Base-by-base conservation (phyloP, 2,888 invertebrate species). In the Lucinisca nassula region DNA sequence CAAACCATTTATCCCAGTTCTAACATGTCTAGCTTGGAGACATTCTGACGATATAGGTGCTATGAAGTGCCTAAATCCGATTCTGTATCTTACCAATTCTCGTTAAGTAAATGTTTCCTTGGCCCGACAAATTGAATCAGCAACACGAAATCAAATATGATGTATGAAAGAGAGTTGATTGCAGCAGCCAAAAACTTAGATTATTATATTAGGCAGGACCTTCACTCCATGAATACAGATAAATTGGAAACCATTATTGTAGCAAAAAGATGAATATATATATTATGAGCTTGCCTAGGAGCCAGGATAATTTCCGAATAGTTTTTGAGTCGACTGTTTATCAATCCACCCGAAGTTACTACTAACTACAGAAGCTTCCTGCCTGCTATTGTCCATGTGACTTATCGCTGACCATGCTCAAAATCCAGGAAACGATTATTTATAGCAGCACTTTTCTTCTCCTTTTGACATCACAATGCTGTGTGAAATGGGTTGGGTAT, bases 151-250 rank as follows among this genome's bases (percentile, higher is more conserved):
- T 67, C 67, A 67, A 67, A 67, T 67, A 4, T 55, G 55, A 55
- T 55, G n/a, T 55, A 55, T 55, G 55, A 55, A 55, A 55, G 55
- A 14, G 55, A 55, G 55, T 55, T 55, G 55, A 55, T 55, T 55
- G 55, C 55, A 55, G n/a, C 4, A 21, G 12, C 55, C 55, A 55
- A 55, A 55, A 55, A 8, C 4, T 55, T 4, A 21, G 10, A 8
- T 67, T 67, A 67, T 67, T 67, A 30, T 21, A 67, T 67, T 67
- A 67, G 67, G 67, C 24, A 4, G 35, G 35, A 67, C 67, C 32
- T 67, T 27, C 32, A 67, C 12, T 67, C 67, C 24, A 30, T 67
- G 67, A 67, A 67, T 67, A 67, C 67, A 35, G 67, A 67, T 67
- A 67, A 67, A 67, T 67, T 67, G 67, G 67, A 30, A 21, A 67